Evolutionary conservation across 2,113 vertebrate genomes (phyloP), one percentile per base, ranked within the genome.

Genomic region (Neolamprologus variostigma): DNA sequence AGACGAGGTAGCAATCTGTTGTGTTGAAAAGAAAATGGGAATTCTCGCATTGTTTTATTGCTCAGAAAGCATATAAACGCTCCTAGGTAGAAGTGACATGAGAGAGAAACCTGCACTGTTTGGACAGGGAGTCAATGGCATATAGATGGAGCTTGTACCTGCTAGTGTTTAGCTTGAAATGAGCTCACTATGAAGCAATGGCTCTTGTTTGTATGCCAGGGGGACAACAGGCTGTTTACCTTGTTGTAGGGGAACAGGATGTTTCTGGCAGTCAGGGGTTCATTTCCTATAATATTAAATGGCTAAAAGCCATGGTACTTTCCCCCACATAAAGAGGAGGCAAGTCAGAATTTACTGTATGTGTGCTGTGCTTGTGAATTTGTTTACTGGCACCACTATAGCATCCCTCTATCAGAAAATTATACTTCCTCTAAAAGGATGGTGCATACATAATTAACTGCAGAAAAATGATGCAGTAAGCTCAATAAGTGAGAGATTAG

Each of bases 261-360:
- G 84, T 82, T 89, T 78, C 87, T 90, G 81, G 85, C 90, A 82
- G 79, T 88, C 17, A 7, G 16, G 51, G 61, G 61, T 86, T 93
- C 81, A 93, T 94, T 93, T 88, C 90, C 90, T 87, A 73, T 79
- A 83, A 85, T 89, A 92, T 87, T 86, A 90, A 89, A 88, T 88
- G 53, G 88, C 81, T 87, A 86, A 89, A 90, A 92, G 85, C 89
- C 81, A 83, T 26, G 14, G 81, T 45, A 59, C 66, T 19, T 89
- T 68, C 81, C 84, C 71, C 82, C 84, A 66, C 82, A 86, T 23
- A 57, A 84, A 73, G 66, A 81, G 14, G 23, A 91, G 47, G 28
- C 35, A 6, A 68, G 78, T 28, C 78, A 76, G 61, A 51, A 21
- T 88, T 86, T 85, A 87, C 13, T 71, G 11, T 71, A 42, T 57